A percentile compares a stretch with the other conserved stretches of the same genome.
Evolutionary conservation across 2,888 invertebrate species (phyloP).

Genomic region (Leistus spinibarbis): DNA sequence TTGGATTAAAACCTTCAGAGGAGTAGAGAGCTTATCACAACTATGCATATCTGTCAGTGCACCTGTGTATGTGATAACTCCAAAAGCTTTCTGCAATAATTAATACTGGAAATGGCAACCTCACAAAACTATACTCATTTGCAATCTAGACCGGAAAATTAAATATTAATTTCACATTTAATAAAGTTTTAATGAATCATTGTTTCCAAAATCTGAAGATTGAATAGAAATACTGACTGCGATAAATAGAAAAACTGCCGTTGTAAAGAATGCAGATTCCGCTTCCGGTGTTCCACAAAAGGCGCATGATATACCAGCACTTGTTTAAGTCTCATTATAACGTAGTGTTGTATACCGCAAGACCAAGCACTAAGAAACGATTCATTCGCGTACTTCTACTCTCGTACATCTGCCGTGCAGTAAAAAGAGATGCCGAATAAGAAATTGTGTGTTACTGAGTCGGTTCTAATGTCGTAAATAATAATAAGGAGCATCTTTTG

Average conservation of each 20-base stretch:
- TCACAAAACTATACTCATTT: not conserved
- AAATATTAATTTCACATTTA: not conserved
- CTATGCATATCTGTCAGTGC: too few relatives aligned
- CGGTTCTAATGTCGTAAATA: conserved; percentile 31
- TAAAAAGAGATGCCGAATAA: not conserved
- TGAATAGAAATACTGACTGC: not conserved
- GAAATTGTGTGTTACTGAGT: conserved; percentile 10
- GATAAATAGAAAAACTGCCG: not conserved
- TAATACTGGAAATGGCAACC: not conserved
- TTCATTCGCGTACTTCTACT: too few relatives aligned
- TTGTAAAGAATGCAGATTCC: not conserved
- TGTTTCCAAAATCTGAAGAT: not conserved
- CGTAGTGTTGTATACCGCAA: too few relatives aligned
- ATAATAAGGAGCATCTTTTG: conserved; percentile 35
- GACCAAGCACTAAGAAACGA: too few relatives aligned
- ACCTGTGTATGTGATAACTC: too few relatives aligned
- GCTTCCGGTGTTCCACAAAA: conserved; percentile 29
- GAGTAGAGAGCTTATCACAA: too few relatives aligned
- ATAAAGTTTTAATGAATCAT: not conserved
- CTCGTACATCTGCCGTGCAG: not conserved
- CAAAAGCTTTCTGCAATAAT: too few relatives aligned
- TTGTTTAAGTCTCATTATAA: conserved; percentile 37
- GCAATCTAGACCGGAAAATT: not conserved
- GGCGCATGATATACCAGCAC: conserved; percentile 30
- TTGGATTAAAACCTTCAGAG: too few relatives aligned